phyloP scores from a whole-genome alignment of 2,888 invertebrate species.

The Pyrgus malvae region DNA sequence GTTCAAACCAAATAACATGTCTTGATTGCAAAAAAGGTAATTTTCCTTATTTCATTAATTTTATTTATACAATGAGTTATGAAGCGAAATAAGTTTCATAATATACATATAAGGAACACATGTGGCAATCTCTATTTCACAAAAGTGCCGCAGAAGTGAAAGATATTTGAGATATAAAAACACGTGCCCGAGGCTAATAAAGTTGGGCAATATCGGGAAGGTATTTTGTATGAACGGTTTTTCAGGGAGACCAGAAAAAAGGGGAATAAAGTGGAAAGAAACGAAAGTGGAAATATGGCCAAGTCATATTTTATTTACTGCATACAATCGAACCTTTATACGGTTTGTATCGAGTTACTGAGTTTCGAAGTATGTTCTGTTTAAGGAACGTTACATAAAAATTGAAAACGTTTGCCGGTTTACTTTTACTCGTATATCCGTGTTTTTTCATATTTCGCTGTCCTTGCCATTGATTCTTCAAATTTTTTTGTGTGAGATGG shows the following conservation, averaged over 20 bases:
- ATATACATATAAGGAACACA: constrained; percentile 54
- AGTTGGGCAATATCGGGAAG: constrained; percentile 76
- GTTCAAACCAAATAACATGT: too few species aligned
- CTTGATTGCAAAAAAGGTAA: too few species aligned
- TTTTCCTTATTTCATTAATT: too few species aligned
- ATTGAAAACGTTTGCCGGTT: neutral
- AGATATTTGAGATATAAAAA: constrained; percentile 76
- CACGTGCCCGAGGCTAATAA: constrained; percentile 78
- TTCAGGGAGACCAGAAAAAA: constrained; percentile 69
- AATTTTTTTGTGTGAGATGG: too few species aligned
- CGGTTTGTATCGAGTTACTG: constrained; percentile 73
- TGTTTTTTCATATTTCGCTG: neutral
- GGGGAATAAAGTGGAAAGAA: constrained; percentile 74
- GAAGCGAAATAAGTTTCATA: too few species aligned
- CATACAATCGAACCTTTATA: constrained; percentile 80
- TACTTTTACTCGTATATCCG: neutral
- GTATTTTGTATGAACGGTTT: constrained; percentile 79
- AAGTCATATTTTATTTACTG: constrained; percentile 82
- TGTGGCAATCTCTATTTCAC: constrained; percentile 67
- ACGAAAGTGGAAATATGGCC: constrained; percentile 78
- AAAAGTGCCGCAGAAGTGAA: constrained; percentile 65
- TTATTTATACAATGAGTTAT: too few species aligned
- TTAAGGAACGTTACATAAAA: constrained; percentile 42
- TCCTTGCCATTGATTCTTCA: too few species aligned
- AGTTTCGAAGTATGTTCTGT: constrained; percentile 60